These are phyloP conservation scores for Agonopterix arenella DNA, from an alignment of 2,888 invertebrate species.

Conservation along the genomic window DNA sequence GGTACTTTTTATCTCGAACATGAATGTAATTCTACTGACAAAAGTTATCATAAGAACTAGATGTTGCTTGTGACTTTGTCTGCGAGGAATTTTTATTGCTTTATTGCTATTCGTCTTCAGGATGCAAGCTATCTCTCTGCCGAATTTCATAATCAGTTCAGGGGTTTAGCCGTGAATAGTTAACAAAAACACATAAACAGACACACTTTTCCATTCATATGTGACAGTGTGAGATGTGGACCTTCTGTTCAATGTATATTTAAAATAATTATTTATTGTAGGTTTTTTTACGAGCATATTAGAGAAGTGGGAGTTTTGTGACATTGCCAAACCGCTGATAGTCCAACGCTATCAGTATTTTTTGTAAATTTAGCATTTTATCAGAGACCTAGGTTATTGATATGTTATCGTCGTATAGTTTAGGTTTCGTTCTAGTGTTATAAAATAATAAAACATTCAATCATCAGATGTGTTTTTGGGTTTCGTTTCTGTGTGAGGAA, in stretches of 20 bases:
- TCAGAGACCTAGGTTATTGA: conserved; percentile 64
- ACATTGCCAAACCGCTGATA: conserved; percentile 29
- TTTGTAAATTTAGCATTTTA: conserved; percentile 68
- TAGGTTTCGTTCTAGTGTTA: conserved; percentile 42
- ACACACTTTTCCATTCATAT: neutral
- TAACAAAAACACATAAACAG: neutral
- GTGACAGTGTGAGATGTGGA: neutral
- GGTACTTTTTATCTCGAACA: too few relatives aligned
- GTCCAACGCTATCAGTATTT: conserved; percentile 52
- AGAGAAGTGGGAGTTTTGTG: conserved; percentile 12
- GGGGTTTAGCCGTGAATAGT: neutral
- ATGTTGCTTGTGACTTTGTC: too few relatives aligned
- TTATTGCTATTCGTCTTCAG: too few relatives aligned
- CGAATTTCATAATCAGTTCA: neutral
- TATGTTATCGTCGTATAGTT: conserved; percentile 55
- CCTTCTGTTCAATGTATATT: neutral
- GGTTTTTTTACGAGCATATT: conserved; percentile 1
- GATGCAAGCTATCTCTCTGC: too few relatives aligned
- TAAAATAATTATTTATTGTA: too few relatives aligned
- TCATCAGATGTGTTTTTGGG: neutral
- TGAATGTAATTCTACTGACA: too few relatives aligned
- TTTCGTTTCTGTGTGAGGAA: neutral
- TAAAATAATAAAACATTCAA: conserved; percentile 10
- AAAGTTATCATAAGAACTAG: too few relatives aligned
- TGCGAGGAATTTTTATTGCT: too few relatives aligned